Evolutionary conservation across 2,797 vertebrate species (phyloP).

Genomic region (Morelia viridis): DNA sequence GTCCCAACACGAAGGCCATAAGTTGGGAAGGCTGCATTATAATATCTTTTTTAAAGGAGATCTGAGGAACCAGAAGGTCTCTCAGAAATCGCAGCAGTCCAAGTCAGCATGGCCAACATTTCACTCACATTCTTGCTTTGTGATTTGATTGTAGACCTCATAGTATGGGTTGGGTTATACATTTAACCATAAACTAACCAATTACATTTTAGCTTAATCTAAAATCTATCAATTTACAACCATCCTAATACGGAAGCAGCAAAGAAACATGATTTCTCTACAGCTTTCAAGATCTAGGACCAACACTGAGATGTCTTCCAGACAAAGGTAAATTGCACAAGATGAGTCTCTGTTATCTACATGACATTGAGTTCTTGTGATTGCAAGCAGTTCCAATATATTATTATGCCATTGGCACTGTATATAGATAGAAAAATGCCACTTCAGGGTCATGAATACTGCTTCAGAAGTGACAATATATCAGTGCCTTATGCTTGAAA

Average conservation of each 20-base stretch:
- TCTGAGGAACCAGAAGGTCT: not conserved
- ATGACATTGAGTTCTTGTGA: not conserved
- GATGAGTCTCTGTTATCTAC: not conserved
- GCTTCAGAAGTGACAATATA: not conserved
- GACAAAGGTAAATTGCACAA: not conserved
- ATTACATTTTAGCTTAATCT: not conserved
- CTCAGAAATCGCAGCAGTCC: not conserved
- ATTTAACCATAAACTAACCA: not conserved
- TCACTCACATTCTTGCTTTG: not conserved
- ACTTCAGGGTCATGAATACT: not conserved
- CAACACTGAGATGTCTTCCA: not conserved
- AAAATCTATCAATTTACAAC: not conserved
- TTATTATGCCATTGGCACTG: not conserved
- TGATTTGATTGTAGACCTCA: not conserved
- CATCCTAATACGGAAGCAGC: not conserved
- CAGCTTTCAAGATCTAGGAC: not conserved
- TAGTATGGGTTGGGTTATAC: not conserved
- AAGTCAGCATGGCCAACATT: not conserved
- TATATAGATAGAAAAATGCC: not conserved
- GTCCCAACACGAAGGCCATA: not conserved
- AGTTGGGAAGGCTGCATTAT: not conserved
- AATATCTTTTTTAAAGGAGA: not conserved
- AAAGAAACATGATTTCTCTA: not conserved
- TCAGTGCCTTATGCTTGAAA: not conserved
- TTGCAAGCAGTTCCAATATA: not conserved